Conservation (phyloP, 2,797 vertebrate species). For the Passerculus sandwichensis region DNA sequence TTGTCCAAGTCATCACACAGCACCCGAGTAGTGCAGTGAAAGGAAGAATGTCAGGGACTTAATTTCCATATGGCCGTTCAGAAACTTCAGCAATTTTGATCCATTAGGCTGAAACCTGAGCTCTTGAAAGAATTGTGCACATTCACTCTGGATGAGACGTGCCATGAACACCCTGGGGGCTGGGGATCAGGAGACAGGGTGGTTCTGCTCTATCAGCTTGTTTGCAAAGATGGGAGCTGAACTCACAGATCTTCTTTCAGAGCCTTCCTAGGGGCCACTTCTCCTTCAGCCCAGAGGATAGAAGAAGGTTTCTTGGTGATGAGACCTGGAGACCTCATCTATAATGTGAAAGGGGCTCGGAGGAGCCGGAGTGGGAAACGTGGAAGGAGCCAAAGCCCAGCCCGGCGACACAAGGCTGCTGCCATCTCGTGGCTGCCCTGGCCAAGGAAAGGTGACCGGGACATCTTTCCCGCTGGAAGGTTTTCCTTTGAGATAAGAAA, state of each 20-base stretch:
- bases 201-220: background rate
- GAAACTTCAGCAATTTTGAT: background rate
- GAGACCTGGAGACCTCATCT: background rate
- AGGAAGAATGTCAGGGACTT: background rate
- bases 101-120: background rate
- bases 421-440: slow-evolving; percentile 47
- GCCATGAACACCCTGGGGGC: background rate
- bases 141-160: background rate
- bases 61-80: background rate
- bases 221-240: background rate
- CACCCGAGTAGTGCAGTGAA: background rate
- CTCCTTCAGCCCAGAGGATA: background rate
- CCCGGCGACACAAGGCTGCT: background rate
- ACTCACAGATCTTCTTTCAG: background rate
- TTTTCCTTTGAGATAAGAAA: background rate
- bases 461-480: background rate
- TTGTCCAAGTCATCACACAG: background rate
- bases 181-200: background rate
- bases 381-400: rapidly evolving
- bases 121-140: background rate
- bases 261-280: background rate
- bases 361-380: rapidly evolving
- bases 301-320: background rate
- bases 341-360: rapidly evolving
- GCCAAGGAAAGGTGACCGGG: background rate